These are phyloP conservation scores for Kradibia gibbosae DNA, from an alignment of 1,140 invertebrate genomes.

Conservation along the genomic window DNA sequence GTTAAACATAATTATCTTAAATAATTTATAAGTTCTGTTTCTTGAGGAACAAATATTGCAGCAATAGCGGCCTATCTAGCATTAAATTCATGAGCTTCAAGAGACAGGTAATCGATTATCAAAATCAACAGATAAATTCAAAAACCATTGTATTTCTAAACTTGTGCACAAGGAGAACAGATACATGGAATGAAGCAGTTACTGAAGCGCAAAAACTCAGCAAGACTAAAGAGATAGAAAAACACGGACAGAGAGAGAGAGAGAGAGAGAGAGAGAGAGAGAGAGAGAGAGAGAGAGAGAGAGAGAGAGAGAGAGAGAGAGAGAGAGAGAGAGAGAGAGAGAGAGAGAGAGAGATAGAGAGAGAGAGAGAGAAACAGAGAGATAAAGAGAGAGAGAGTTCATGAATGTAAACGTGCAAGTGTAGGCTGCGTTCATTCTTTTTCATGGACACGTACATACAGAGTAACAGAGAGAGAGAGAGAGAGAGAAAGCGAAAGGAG, in stretches of 20 bases:
- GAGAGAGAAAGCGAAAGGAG: conserved; percentile 26
- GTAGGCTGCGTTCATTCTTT: no score
- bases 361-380: no score
- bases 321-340: no score
- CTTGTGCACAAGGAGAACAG: background rate
- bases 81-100: background rate
- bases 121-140: conserved; percentile 17
- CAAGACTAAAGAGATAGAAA: conserved; percentile 59
- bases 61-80: background rate
- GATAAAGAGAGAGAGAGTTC: no score
- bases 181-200: background rate
- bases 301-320: no score
- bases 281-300: conserved; percentile 41
- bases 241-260: conserved; percentile 17
- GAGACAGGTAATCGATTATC: background rate
- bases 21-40: conserved; percentile 8
- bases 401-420: no score
- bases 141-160: conserved; percentile 12
- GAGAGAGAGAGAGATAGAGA: no score
- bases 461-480: conserved; percentile 43
- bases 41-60: background rate
- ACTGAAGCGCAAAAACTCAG: conserved; percentile 11
- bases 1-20: background rate
- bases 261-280: conserved; percentile 45
- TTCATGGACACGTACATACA: conserved; percentile 21